Evolutionary conservation across 2,797 vertebrate species (phyloP).

Genomic region (Amazona finschi): DNA sequence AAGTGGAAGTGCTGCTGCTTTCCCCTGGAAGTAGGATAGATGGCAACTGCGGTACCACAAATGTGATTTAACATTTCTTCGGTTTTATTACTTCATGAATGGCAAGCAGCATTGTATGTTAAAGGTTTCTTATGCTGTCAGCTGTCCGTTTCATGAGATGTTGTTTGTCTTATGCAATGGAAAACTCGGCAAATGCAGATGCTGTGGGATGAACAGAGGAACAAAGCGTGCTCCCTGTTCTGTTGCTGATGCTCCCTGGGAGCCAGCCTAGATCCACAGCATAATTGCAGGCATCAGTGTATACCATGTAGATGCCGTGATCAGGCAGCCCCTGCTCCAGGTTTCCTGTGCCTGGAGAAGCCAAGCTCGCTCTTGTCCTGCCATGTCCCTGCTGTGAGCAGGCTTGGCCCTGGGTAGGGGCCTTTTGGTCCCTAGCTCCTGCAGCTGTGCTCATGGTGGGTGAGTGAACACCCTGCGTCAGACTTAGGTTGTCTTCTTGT

Average conservation of each 20-base stretch:
- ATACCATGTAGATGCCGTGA: rapidly evolving
- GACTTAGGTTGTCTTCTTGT: rapidly evolving
- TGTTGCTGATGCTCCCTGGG: background rate
- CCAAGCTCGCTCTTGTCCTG: rapidly evolving
- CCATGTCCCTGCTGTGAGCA: background rate
- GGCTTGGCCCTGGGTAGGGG: background rate
- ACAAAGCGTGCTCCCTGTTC: rapidly evolving
- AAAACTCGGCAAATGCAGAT: background rate
- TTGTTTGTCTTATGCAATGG: background rate
- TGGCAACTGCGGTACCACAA: background rate
- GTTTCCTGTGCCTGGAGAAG: background rate
- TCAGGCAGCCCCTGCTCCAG: background rate
- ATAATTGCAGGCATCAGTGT: background rate
- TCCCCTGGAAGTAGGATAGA: background rate
- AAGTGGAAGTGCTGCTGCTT: background rate
- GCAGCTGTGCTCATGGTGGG: rapidly evolving
- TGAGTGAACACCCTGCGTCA: rapidly evolving
- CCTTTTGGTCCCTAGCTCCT: background rate
- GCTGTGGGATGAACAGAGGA: background rate
- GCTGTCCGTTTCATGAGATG: background rate
- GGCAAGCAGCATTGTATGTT: background rate
- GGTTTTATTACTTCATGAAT: background rate
- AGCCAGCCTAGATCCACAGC: background rate
- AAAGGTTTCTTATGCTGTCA: background rate
- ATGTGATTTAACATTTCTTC: background rate